A percentile compares a stretch with the other conserved stretches of the same genome.
phyloP scores from a whole-genome alignment of 2,797 vertebrate genomes.

The Mycteria americana region DNA sequence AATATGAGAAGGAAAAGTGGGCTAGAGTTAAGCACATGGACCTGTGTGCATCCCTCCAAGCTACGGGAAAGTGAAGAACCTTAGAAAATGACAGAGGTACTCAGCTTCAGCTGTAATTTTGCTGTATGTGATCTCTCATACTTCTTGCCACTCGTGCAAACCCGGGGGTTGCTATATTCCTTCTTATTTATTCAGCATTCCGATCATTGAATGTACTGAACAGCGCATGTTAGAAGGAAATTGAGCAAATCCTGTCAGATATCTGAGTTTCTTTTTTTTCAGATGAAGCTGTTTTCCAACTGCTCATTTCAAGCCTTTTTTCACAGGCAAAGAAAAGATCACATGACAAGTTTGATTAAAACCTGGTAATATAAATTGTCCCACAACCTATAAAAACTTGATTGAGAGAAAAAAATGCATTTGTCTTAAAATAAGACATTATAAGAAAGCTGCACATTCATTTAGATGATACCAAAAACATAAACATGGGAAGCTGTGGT shows the following conservation, averaged over 20 bases:
- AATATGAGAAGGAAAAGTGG: not conserved
- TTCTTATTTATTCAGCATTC: not conserved
- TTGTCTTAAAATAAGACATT: not conserved
- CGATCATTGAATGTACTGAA: not conserved
- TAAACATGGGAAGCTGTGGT: not conserved
- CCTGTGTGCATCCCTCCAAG: not conserved
- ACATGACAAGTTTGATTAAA: not conserved
- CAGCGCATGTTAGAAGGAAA: not conserved
- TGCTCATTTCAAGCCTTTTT: not conserved
- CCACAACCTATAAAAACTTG: not conserved
- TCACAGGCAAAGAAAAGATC: not conserved
- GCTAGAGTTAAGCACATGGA: not conserved
- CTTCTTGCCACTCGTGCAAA: not conserved
- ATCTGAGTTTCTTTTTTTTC: not conserved
- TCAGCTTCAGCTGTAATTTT: not conserved
- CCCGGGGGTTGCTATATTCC: not conserved
- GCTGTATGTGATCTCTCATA: not conserved
- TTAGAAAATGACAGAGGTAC: not conserved
- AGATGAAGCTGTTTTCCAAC: not conserved
- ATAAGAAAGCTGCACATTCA: not conserved
- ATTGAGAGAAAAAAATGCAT: not conserved
- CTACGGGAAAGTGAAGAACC: not conserved
- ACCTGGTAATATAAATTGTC: not conserved
- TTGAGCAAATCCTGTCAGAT: not conserved
- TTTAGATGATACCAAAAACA: not conserved